Percentiles rank a stretch among this genome's conserved stretches.
Evolutionary conservation across 2,113 vertebrate species (phyloP).

Genomic region (Lutjanus erythropterus): DNA sequence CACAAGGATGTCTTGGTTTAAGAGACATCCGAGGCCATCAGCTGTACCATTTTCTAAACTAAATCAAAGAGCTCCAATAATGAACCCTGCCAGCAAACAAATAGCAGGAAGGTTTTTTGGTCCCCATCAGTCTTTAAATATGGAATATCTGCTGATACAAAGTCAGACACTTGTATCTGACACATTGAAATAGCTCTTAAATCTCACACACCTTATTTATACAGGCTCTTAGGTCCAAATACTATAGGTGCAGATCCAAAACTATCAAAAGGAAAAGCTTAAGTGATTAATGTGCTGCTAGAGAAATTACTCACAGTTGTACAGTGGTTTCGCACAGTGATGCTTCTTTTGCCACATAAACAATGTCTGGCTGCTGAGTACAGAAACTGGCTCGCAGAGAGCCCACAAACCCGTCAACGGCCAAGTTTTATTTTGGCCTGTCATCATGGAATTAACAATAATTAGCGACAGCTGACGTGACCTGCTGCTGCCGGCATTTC

Average conservation of each 20-base stretch:
- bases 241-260: not conserved
- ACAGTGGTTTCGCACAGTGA: not conserved
- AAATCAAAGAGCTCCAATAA: too few species aligned
- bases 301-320: not conserved
- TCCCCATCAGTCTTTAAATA: too few species aligned
- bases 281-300: not conserved
- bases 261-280: not conserved
- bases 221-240: not conserved
- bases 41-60: not conserved
- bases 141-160: too few species aligned
- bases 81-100: too few species aligned
- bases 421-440: not conserved
- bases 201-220: not conserved
- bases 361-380: not conserved
- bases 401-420: not conserved
- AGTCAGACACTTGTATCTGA: not conserved
- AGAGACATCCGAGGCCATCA: too few species aligned
- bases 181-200: not conserved
- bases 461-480: not conserved
- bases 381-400: not conserved
- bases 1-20: too few species aligned
- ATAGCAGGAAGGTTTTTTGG: too few species aligned
- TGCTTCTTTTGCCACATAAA: not conserved
- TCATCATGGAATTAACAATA: not conserved
- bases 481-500: not conserved